These are phyloP conservation scores for Empidonax alnorum DNA, from an alignment of 2,113 vertebrate species.

Conservation along the genomic window DNA sequence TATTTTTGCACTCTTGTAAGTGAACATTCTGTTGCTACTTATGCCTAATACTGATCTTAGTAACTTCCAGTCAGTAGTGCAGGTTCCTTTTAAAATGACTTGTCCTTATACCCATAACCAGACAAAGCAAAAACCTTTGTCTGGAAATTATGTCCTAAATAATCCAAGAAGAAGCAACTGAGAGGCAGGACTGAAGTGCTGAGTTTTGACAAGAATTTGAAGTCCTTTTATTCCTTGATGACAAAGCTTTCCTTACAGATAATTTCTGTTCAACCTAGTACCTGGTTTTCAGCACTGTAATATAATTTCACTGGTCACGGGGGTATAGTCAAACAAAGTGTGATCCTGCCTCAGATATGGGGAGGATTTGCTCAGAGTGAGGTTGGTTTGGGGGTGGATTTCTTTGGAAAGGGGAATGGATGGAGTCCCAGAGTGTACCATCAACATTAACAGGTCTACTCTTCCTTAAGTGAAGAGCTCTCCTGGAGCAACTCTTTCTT, in stretches of 20 bases:
- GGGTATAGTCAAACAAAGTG: not conserved
- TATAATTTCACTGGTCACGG: not conserved
- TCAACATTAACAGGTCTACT: accelerated
- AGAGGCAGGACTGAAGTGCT: not conserved
- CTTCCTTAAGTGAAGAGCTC: accelerated
- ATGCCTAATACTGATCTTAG: not conserved
- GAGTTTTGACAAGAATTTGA: not conserved
- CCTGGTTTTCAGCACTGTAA: not conserved
- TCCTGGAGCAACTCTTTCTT: not conserved
- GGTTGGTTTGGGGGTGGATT: not conserved
- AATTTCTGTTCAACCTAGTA: not conserved
- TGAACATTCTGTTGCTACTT: not conserved
- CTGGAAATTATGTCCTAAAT: not conserved
- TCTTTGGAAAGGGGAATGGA: not conserved
- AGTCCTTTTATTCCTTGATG: not conserved
- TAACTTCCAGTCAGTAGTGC: not conserved
- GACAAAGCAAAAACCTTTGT: not conserved
- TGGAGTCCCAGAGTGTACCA: accelerated
- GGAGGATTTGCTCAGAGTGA: not conserved
- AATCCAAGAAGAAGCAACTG: not conserved
- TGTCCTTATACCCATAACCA: not conserved
- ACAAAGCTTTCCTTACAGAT: not conserved
- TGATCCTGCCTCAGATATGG: not conserved
- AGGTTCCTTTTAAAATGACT: not conserved
- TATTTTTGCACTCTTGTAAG: not conserved